A percentile compares a stretch with the other conserved stretches of the same genome.
These are phyloP conservation scores for Halictus quadricinctus DNA, from an alignment of 2,888 invertebrate genomes.

Conservation along the genomic window DNA sequence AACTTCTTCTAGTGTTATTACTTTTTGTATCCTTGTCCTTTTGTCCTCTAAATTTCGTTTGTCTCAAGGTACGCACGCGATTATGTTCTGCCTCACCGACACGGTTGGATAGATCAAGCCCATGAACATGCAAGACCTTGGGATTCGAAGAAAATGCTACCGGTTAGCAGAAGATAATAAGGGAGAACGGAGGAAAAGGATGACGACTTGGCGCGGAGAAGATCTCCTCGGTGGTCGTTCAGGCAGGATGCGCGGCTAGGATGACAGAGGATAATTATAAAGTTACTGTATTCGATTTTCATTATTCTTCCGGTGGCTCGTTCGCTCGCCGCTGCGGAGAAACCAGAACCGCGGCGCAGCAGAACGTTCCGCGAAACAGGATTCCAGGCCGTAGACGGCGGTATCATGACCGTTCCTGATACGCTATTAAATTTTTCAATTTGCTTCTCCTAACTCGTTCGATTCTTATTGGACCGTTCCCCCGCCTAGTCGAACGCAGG, in stretches of 20 bases:
- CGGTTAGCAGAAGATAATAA: not conserved
- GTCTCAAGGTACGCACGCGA: too few species aligned
- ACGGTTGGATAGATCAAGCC: not conserved
- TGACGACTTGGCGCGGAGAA: not conserved
- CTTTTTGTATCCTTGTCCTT: too few species aligned
- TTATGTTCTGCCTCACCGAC: too few species aligned
- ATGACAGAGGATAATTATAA: not conserved
- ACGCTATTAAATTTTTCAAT: slow-evolving; percentile 45
- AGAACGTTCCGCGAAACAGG: not conserved
- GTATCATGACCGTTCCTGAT: slow-evolving; percentile 21
- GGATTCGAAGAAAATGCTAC: not conserved
- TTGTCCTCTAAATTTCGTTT: not conserved
- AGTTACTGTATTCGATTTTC: not conserved
- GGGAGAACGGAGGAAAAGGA: not conserved
- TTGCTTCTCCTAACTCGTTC: slow-evolving; percentile 26
- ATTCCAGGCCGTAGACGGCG: not conserved
- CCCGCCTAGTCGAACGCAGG: slow-evolving; percentile 11
- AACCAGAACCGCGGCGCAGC: not conserved
- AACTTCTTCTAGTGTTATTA: too few species aligned
- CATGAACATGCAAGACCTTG: not conserved
- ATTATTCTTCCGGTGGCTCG: not conserved
- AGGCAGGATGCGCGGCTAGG: not conserved
- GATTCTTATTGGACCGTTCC: slow-evolving; percentile 36
- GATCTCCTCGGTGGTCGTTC: not conserved
- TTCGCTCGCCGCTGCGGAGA: not conserved